A percentile compares a stretch with the other conserved stretches of the same genome.
Evolutionary conservation across 1,140 invertebrate genomes (phyloP).

Genomic region (Philotrypesis tridentata): DNA sequence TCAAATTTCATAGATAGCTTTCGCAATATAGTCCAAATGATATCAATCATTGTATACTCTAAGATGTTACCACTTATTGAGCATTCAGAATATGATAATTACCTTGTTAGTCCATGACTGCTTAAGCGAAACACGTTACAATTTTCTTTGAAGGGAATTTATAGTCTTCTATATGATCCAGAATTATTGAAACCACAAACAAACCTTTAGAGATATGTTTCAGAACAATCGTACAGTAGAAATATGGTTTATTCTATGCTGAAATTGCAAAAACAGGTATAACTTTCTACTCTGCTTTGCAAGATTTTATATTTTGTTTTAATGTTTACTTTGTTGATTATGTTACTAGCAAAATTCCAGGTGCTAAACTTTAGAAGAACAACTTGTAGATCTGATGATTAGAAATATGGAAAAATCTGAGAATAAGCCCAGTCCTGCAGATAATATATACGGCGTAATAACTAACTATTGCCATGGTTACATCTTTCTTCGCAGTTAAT

Average conservation of each 20-base stretch:
- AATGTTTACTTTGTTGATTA: not conserved
- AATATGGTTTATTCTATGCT: conserved; percentile 98
- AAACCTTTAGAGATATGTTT: conserved; percentile 88
- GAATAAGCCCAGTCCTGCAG: conserved; percentile 74
- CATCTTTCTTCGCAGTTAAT: conserved; percentile 96
- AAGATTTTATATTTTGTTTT: not conserved
- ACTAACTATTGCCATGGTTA: conserved; percentile 90
- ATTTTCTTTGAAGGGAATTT: conserved; percentile 87
- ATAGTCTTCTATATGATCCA: conserved; percentile 90
- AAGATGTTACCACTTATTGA: conserved; percentile 95
- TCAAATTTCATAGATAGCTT: conserved; percentile 95
- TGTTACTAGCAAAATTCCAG: conserved; percentile 85
- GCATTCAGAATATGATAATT: conserved; percentile 90
- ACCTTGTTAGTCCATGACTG: conserved; percentile 93
- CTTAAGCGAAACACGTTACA: conserved; percentile 90
- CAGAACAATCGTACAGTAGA: conserved; percentile 95
- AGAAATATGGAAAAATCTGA: conserved; percentile 94
- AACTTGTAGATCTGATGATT: conserved; percentile 94
- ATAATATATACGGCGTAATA: conserved; percentile 79
- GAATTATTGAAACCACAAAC: conserved; percentile 93
- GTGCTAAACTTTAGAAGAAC: conserved; percentile 92
- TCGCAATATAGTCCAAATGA: conserved; percentile 93
- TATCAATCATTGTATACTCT: conserved; percentile 91
- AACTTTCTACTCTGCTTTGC: not conserved
- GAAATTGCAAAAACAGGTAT: conserved; percentile 90